Evolutionary conservation across 2,888 invertebrate genomes (phyloP).

Genomic region (Pseudeuparius sepicola): DNA sequence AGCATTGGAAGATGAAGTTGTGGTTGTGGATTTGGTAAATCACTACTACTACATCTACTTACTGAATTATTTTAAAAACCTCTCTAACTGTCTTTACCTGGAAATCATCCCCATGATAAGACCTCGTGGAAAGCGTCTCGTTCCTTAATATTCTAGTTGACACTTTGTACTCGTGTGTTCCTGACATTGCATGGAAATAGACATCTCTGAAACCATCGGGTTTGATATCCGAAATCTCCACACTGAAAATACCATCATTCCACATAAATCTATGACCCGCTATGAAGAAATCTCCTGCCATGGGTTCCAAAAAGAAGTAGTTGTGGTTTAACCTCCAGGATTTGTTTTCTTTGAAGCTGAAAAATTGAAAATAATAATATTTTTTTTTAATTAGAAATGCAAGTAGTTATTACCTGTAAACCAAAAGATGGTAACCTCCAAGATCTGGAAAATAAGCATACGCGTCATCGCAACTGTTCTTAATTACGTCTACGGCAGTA

Average conservation of each 20-base stretch:
- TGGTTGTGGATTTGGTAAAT: too few species aligned
- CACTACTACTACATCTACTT: too few species aligned
- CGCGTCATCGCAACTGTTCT: constrained; percentile 49
- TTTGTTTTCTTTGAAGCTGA: constrained; percentile 28
- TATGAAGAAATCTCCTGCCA: constrained; percentile 54
- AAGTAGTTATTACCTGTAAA: too few species aligned
- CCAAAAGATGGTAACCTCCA: too few species aligned
- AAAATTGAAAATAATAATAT: too few species aligned
- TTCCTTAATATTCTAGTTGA: constrained; percentile 52
- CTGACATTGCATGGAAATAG: constrained; percentile 71
- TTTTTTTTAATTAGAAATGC: too few species aligned
- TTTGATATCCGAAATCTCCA: constrained; percentile 47
- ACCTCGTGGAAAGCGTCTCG: constrained; percentile 43
- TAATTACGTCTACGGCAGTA: constrained; percentile 54
- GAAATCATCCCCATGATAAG: constrained; percentile 47
- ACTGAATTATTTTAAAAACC: too few species aligned
- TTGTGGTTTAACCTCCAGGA: constrained; percentile 64
- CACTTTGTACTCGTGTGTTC: constrained; percentile 60
- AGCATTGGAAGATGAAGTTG: too few species aligned
- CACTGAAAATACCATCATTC: constrained; percentile 71
- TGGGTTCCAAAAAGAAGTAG: constrained; percentile 64
- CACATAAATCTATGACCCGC: constrained; percentile 64
- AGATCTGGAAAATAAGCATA: constrained; percentile 66
- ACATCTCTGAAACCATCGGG: constrained; percentile 49
- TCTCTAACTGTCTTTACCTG: constrained; percentile 29